Conservation (phyloP, 1,140 invertebrate genomes). For the Drosophila punjabiensis region DNA sequence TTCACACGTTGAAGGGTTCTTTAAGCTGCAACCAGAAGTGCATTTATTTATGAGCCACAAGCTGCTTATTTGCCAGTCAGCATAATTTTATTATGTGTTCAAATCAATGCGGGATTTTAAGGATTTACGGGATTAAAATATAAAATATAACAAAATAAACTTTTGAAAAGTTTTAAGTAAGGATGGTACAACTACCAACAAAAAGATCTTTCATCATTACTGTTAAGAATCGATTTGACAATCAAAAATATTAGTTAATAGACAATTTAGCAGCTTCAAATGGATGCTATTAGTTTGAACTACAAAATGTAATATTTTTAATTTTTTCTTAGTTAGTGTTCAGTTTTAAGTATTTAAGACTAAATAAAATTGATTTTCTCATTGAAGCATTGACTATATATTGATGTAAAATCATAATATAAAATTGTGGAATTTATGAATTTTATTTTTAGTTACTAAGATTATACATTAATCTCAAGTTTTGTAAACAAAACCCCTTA, state of each 20-base stretch:
- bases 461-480: too few species aligned
- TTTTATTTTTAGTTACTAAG: too few species aligned
- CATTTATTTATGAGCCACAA: constrained; percentile 40
- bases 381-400: too few species aligned
- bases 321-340: too few species aligned
- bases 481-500: not conserved
- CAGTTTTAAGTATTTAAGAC: too few species aligned
- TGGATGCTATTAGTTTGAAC: not conserved
- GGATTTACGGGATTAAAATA: not conserved
- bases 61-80: constrained; percentile 22
- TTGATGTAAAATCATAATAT: too few species aligned
- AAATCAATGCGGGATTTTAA: not conserved
- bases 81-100: constrained; percentile 13
- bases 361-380: too few species aligned
- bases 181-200: accelerated
- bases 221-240: not conserved
- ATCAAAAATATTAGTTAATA: not conserved
- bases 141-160: not conserved
- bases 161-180: not conserved
- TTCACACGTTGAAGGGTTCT: constrained; percentile 51
- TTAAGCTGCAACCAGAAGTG: constrained; percentile 8
- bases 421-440: too few species aligned
- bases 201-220: too few species aligned
- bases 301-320: too few species aligned
- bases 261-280: not conserved